Percentiles rank a stretch among this genome's conserved stretches.
Conservation (phyloP, 2,797 vertebrate species). For the Chanos chanos region DNA sequence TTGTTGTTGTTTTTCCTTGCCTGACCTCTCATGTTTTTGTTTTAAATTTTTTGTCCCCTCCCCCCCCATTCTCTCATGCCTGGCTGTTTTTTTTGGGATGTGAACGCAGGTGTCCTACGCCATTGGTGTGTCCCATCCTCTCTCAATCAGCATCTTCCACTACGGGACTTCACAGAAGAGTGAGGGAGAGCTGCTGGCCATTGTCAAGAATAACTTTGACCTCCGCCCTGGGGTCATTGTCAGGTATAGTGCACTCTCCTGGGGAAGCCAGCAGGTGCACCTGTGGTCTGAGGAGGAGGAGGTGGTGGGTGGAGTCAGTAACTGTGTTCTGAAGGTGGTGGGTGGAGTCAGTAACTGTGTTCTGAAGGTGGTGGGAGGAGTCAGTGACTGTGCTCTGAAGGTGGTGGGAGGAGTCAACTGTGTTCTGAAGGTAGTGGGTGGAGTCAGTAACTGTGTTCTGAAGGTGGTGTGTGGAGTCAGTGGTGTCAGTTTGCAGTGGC, state of each 20-base stretch:
- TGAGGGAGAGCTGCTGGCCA: constrained; percentile 86
- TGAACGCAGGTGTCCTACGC: constrained; percentile 93
- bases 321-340: background rate
- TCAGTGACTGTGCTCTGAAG: background rate
- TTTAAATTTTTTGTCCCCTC: too few relatives aligned
- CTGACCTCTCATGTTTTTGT: too few relatives aligned
- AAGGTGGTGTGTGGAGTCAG: background rate
- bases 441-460: background rate
- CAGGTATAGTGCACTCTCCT: constrained; percentile 73
- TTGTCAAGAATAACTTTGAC: constrained; percentile 93
- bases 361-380: background rate
- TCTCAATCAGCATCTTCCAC: constrained; percentile 95
- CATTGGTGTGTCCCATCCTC: constrained; percentile 88
- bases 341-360: background rate
- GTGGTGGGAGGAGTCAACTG: background rate
- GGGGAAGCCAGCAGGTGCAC: background rate
- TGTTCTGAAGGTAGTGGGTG: background rate
- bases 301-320: background rate
- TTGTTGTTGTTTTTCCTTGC: background rate
- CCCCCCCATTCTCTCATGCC: too few relatives aligned
- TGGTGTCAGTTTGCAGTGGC: background rate
- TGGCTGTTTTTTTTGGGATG: too few relatives aligned
- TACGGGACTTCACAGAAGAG: constrained; percentile 91
- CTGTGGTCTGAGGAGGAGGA: background rate
- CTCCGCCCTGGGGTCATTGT: constrained; percentile 94